phyloP scores from a whole-genome alignment of 2,797 vertebrate genomes.

The Merluccius polli region DNA sequence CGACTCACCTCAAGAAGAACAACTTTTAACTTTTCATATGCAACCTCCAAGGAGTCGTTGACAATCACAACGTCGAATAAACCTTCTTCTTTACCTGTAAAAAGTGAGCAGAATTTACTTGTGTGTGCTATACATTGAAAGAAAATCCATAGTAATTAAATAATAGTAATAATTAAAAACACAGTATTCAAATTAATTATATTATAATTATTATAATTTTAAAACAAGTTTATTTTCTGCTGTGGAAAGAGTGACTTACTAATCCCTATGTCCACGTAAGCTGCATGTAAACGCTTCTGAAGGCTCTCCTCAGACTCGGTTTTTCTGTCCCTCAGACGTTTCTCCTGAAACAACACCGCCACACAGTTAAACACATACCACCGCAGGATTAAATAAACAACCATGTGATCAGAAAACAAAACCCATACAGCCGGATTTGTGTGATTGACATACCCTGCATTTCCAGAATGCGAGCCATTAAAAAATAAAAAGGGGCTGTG shows the following conservation, averaged over 20 bases:
- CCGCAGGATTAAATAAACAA: background rate
- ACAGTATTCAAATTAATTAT: too few relatives aligned
- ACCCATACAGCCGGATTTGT: background rate
- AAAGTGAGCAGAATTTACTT: background rate
- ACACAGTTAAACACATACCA: constrained; percentile 1
- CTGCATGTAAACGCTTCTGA: constrained; percentile 79
- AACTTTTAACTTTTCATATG: constrained; percentile 77
- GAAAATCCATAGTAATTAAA: background rate
- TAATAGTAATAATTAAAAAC: background rate
- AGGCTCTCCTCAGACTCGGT: constrained; percentile 92
- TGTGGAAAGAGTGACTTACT: constrained; percentile 72
- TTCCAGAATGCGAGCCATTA: background rate
- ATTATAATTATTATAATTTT: too few relatives aligned
- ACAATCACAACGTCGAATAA: constrained; percentile 85
- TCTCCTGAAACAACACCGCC: constrained; percentile 72
- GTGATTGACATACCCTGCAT: background rate
- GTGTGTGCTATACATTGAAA: background rate
- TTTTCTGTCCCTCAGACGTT: constrained; percentile 82
- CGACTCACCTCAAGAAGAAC: constrained; percentile 80
- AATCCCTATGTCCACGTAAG: constrained; percentile 80
- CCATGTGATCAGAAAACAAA: background rate
- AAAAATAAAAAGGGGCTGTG: too few relatives aligned
- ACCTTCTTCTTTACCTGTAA: constrained; percentile 83
- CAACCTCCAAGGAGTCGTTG: constrained; percentile 85
- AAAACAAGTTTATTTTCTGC: background rate